phyloP scores from a whole-genome alignment of 37 sponge, comb jelly and placozoan species.

The Agelas oroides region DNA sequence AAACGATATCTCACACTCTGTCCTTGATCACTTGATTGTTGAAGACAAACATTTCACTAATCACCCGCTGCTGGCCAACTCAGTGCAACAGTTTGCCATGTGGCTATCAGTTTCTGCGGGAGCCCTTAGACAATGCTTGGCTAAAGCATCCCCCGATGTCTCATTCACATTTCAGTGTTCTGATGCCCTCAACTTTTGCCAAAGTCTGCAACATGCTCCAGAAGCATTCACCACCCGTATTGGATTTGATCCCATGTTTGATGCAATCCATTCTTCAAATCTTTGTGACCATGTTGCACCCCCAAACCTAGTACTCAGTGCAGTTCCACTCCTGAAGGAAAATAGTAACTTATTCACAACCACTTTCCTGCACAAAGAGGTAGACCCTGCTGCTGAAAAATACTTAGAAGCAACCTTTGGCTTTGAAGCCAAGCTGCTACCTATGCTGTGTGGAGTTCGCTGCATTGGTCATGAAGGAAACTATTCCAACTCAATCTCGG shows the following conservation, averaged over 20 bases:
- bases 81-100: constrained; percentile 63
- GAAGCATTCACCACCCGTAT: background rate
- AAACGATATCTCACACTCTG: background rate
- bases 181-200: constrained; percentile 31
- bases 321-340: constrained; percentile 34
- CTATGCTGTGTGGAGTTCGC: constrained; percentile 33
- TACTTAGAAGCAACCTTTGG: constrained; percentile 26
- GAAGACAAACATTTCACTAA: constrained; percentile 6
- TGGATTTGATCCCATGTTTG: background rate
- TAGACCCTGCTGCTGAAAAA: background rate
- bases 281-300: constrained; percentile 40
- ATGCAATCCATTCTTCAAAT: constrained; percentile 47
- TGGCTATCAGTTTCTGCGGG: constrained; percentile 19
- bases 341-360: constrained; percentile 24
- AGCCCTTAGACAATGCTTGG: background rate
- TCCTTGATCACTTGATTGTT: constrained; percentile 20
- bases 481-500: background rate
- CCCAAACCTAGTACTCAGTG: constrained; percentile 19
- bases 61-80: constrained; percentile 38
- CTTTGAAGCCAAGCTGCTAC: constrained; percentile 17
- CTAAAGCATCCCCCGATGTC: background rate
- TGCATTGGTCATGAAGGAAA: constrained; percentile 38
- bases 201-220: background rate
- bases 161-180: constrained; percentile 28
- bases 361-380: background rate